Conservation (phyloP, 2,113 vertebrate genomes). For the Amblyopsis rosae region DNA sequence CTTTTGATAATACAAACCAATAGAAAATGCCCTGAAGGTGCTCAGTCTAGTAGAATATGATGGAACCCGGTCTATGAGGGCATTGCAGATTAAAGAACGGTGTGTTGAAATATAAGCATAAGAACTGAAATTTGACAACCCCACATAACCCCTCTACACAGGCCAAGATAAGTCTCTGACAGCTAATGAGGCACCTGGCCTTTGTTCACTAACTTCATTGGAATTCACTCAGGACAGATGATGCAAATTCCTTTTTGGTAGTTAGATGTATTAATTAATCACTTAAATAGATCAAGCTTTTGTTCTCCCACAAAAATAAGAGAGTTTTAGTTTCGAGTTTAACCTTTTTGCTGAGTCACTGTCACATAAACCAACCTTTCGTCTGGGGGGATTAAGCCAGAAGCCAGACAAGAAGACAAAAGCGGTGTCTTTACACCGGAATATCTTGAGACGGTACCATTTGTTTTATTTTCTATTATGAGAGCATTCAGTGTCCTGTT, state of each 20-base stretch:
- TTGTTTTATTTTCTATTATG: neutral
- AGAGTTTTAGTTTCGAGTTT: conserved; percentile 45
- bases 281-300: conserved; percentile 54
- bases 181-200: conserved; percentile 70
- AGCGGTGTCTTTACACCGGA: too few species aligned
- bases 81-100: conserved; percentile 56
- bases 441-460: conserved; percentile 10
- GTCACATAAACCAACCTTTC: conserved; percentile 39
- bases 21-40: conserved; percentile 48
- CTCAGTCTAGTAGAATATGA: conserved; percentile 38
- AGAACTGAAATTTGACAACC: conserved; percentile 74
- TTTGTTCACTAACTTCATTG: conserved; percentile 73
- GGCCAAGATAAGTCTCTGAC: conserved; percentile 51
- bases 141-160: conserved; percentile 47
- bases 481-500: conserved; percentile 1
- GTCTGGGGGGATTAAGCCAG: conserved; percentile 7
- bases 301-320: conserved; percentile 49
- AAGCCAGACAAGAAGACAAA: conserved; percentile 24
- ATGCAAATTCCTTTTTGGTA: conserved; percentile 68
- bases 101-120: conserved; percentile 74
- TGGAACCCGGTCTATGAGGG: conserved; percentile 47
- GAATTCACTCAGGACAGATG: conserved; percentile 65
- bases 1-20: conserved; percentile 38
- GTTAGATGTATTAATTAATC: conserved; percentile 74
- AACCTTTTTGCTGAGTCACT: conserved; percentile 30